Percentiles rank a stretch among this genome's conserved stretches.
Evolutionary conservation across 2,888 invertebrate species (phyloP).

Genomic region (Heteropelma amictum): DNA sequence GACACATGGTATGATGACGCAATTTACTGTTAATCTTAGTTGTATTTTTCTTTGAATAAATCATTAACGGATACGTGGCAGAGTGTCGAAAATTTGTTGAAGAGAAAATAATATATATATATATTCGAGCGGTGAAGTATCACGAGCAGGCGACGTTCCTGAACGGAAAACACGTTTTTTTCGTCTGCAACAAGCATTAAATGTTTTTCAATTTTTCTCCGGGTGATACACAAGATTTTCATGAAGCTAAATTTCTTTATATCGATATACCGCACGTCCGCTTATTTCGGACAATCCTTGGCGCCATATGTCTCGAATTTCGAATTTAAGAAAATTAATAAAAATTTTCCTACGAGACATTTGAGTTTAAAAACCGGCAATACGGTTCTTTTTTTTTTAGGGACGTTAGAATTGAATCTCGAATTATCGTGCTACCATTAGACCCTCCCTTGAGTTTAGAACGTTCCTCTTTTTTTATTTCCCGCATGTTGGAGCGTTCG

Average conservation of each 20-base stretch:
- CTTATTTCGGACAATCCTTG: not conserved
- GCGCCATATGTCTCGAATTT: constrained; percentile 7
- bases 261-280: not conserved
- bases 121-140: not conserved
- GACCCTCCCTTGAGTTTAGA: no score
- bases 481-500: no score
- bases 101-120: not conserved
- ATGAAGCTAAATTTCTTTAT: not conserved
- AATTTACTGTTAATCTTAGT: constrained; percentile 75
- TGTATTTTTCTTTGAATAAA: constrained; percentile 76
- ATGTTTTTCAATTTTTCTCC: no score
- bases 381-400: no score
- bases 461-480: not conserved
- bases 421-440: not conserved
- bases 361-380: not conserved
- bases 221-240: no score
- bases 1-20: constrained; percentile 70
- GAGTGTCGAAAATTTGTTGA: constrained; percentile 6
- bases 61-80: constrained; percentile 67
- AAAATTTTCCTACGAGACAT: not conserved
- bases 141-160: no score
- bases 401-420: no score
- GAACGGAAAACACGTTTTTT: no score
- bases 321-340: not conserved
- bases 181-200: no score